Conservation (phyloP, 2,888 invertebrate genomes). For the Pandemis heparana region DNA sequence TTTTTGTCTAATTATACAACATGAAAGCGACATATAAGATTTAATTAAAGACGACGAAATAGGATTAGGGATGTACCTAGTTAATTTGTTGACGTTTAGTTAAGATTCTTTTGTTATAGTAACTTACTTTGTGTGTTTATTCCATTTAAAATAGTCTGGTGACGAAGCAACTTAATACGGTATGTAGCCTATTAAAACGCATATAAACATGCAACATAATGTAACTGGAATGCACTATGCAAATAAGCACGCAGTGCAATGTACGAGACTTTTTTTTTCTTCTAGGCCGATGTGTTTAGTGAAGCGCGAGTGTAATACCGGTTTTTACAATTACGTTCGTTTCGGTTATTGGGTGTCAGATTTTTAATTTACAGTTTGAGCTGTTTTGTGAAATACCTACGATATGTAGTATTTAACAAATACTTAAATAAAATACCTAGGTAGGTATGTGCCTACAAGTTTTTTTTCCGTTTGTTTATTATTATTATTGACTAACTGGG, state of each 20-base stretch:
- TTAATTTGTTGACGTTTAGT: background rate
- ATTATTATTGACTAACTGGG: too few species aligned
- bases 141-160: slow-evolving; percentile 17
- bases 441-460: too few species aligned
- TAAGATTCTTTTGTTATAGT: background rate
- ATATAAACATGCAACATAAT: slow-evolving; percentile 46
- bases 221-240: slow-evolving; percentile 47
- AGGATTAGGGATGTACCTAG: background rate
- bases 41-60: background rate
- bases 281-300: slow-evolving; percentile 17
- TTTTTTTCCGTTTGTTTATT: too few species aligned
- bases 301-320: slow-evolving; percentile 29
- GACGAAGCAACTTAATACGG: background rate
- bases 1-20: background rate
- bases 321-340: slow-evolving; percentile 9
- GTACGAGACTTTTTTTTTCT: slow-evolving; percentile 10
- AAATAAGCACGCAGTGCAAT: slow-evolving; percentile 25
- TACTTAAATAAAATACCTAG: background rate
- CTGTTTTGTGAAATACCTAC: background rate
- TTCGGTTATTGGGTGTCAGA: slow-evolving; percentile 3
- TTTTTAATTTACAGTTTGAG: background rate
- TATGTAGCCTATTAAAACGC: slow-evolving; percentile 14
- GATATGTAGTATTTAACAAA: too few species aligned
- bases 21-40: slow-evolving; percentile 2
- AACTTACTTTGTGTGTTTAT: background rate